Conservation (phyloP, 37 sponge, comb jelly and placozoan species). For the Halichondria panicea region DNA sequence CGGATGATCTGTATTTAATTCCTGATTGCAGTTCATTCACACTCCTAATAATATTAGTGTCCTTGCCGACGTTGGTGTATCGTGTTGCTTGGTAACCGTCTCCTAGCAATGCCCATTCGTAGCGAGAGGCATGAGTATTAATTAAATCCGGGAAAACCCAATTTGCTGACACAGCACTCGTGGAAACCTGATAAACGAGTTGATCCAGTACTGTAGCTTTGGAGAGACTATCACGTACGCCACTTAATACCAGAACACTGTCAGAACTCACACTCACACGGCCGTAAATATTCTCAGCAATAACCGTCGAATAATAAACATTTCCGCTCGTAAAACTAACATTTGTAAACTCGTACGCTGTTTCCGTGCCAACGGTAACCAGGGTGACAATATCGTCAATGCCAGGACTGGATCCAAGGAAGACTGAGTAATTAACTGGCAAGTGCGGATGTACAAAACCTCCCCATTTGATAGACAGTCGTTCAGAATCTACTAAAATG, state of each 20-base stretch:
- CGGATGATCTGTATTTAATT: slow-evolving; percentile 20
- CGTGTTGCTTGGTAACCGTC: not conserved
- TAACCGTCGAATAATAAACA: slow-evolving; percentile 54
- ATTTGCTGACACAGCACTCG: slow-evolving; percentile 18
- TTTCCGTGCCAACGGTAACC: not conserved
- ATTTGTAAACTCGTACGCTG: slow-evolving; percentile 27
- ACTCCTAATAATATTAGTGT: not conserved
- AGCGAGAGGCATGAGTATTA: slow-evolving; percentile 45
- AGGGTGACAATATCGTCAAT: slow-evolving; percentile 17
- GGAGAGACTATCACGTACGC: not conserved
- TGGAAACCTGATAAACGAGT: slow-evolving; percentile 53
- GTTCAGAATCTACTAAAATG: slow-evolving; percentile 2
- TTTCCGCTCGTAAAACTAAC: slow-evolving; percentile 8
- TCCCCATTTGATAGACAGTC: slow-evolving; percentile 22
- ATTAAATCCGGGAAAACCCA: slow-evolving; percentile 58
- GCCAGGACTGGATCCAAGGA: slow-evolving; percentile 49
- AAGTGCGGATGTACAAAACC: slow-evolving; percentile 27
- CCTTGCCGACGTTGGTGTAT: slow-evolving; percentile 22
- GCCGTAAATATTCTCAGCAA: slow-evolving; percentile 23
- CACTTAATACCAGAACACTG: slow-evolving; percentile 46
- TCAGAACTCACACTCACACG: slow-evolving; percentile 41
- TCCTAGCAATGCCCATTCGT: slow-evolving; percentile 47
- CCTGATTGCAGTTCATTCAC: not conserved
- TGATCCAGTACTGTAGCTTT: slow-evolving; percentile 37
- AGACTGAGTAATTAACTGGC: slow-evolving; percentile 28